Evolutionary conservation across 2,888 invertebrate species (phyloP), one percentile per base, ranked within the genome.

Genomic region (Copidosoma aretas): DNA sequence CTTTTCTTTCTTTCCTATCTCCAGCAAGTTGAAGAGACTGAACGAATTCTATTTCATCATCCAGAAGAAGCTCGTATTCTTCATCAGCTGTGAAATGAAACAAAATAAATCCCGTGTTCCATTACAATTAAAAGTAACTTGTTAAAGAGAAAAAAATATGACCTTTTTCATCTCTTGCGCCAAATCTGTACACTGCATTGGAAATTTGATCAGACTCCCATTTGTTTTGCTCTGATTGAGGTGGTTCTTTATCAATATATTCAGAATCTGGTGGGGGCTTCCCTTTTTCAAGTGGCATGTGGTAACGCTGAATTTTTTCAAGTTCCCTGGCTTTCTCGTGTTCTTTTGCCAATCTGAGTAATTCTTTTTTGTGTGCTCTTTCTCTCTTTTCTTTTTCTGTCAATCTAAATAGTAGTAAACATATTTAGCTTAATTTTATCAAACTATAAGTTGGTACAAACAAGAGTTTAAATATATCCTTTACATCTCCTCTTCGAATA

Each of bases 191-290:
- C 64, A 93, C 90, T 1, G 97, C 98, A 5, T 94, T 94, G 61
- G 92, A 92, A 86, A 98, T 91, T 84, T 97, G 96, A 81, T 98
- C 98, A 70, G 97, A 94, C 84, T 99, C 98, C 98, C 98, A 99
- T 86, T 95, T 95, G 76, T 91, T 91, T 84, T 94, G 94, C 76
- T 94, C 94, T 0, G 92, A 93, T 80, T 93, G 91, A 0, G 92
- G 92, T 71, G 91, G 86, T 77, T 91, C 83, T 12, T 73, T 77
- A 21, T 83, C 82, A 0, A 84, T 84, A 67, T 84, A 91, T 82
- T 98, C 97, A 74, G 90, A 87, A 75, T 94, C 94, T 84, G 95
- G 94, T 86, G 95, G 94, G 71, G 89, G 89, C 79, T 92, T 92
- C n/a, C 91, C 91, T 77, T 91, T 85, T 81, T 93, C 96, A 77